Evolutionary conservation across 2,113 vertebrate species (phyloP).

Genomic region (Chinchilla lanigera): DNA sequence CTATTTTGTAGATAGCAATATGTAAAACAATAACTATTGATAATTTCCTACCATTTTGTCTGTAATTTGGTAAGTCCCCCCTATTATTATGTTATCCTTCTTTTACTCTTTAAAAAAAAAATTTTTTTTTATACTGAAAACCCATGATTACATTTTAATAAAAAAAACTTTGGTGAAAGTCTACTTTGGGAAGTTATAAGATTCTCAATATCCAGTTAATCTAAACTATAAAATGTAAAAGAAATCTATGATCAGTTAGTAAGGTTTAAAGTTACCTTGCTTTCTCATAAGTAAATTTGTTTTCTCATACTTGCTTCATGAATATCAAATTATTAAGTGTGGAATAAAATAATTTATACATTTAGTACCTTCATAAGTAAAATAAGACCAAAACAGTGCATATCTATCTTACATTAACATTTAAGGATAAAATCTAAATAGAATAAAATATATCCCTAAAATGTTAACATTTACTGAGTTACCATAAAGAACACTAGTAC

Average conservation of each 20-base stretch:
- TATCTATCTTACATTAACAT: not conserved
- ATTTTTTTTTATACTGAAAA: slow-evolving; percentile 39
- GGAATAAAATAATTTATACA: not conserved
- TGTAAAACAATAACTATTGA: too few species aligned
- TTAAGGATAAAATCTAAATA: slow-evolving; percentile 38
- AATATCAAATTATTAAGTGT: not conserved
- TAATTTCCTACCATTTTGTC: too few species aligned
- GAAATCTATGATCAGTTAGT: slow-evolving; percentile 1
- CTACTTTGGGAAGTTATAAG: not conserved
- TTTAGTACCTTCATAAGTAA: not conserved
- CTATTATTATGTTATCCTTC: too few species aligned
- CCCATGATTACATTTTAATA: not conserved
- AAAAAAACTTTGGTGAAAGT: slow-evolving; percentile 24
- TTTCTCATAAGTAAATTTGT: not conserved
- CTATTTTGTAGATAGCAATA: too few species aligned
- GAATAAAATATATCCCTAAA: slow-evolving; percentile 17
- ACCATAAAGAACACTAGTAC: slow-evolving; percentile 30
- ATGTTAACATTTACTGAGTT: slow-evolving; percentile 11
- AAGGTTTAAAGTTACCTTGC: not conserved
- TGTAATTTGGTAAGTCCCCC: too few species aligned
- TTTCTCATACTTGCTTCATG: not conserved
- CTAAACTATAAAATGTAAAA: slow-evolving; percentile 32
- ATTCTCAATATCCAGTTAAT: not conserved
- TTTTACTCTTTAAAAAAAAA: too few species aligned
- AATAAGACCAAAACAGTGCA: not conserved